Base-by-base conservation (phyloP, 2,113 vertebrate species). In the Nibea albiflora region DNA sequence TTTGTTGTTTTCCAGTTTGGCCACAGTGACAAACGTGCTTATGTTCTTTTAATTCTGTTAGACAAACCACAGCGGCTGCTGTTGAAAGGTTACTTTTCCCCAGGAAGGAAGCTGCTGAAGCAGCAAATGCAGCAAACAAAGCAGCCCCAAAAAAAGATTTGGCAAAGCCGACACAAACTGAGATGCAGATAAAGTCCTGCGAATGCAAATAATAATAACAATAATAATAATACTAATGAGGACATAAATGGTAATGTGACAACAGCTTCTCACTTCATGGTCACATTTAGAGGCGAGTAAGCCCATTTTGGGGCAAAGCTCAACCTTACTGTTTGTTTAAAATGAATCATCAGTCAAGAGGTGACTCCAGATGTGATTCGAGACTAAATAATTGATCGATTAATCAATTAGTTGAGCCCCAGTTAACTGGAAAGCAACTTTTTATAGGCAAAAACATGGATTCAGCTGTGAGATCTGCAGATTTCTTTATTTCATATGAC, bases 51-150 rank as follows among this genome's bases (percentile, higher is more conserved):
- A 56, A 50, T 64, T 60, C 62, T 67, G 22, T 73, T 53, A n/a
- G 54, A 67, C 26, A 67, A 49, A 60, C 54, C 24, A 72, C 62
- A n/a, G 53, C 11, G 4, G 61, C 62, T 54, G 39, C 35, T 35
- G 68, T 22, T 24, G 15, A 60, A 35, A 53, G 69, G 62, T 66
- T 26, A 62, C 49, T 63, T 73, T 65, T 73, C 24, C 24, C 62
- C 54, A 22, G 15, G 24, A 49, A 60, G 20, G 26, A 35, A 62
- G 2, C 63, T 22, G 76, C 76, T 78, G 44, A 78, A 69, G 52
- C 65, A 73, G 62, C 54, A 52, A 60, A 79, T 31, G 39, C 39
- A 57, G 50, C 20, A 64, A 56, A 52, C 24, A 44, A 57, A 76
- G 52, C 53, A 67, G 73, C 47, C 24, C 20, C 24, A 26, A 10